Conservation (phyloP, 2,888 invertebrate genomes). For the Tenodera sinensis region DNA sequence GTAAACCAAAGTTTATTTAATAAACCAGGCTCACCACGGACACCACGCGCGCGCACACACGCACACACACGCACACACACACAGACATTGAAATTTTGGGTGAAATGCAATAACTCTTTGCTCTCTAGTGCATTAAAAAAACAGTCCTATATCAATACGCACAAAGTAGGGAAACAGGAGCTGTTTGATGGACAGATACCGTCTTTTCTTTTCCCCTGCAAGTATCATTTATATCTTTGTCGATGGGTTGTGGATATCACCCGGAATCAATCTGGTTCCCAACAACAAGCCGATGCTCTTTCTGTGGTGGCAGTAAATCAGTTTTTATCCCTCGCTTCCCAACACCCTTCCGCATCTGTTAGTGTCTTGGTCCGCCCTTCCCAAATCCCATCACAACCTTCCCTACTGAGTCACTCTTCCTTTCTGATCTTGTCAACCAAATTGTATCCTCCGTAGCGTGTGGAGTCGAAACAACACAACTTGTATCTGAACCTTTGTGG, state of each 20-base stretch:
- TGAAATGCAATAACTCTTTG: no score
- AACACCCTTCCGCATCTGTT: neutral
- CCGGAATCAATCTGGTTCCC: neutral
- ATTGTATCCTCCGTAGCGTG: neutral
- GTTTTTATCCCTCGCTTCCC: neutral
- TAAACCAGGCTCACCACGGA: no score
- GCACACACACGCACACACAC: no score
- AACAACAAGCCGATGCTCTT: neutral
- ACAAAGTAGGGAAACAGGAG: no score
- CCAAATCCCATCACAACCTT: neutral
- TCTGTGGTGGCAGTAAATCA: constrained; percentile 12
- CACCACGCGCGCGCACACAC: no score
- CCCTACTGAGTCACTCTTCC: neutral
- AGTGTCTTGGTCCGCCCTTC: neutral
- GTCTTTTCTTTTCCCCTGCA: neutral
- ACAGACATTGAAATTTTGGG: no score
- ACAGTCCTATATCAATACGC: no score
- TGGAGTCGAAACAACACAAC: no score
- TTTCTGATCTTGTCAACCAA: neutral
- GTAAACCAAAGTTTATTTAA: no score
- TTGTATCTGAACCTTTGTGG: no score
- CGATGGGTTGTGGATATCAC: neutral
- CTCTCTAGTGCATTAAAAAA: no score
- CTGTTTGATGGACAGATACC: neutral
- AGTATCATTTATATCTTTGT: constrained; percentile 4